A percentile compares a stretch with the other conserved stretches of the same genome.
phyloP scores from a whole-genome alignment of 2,888 invertebrate species.

The Drosophila birchii region DNA sequence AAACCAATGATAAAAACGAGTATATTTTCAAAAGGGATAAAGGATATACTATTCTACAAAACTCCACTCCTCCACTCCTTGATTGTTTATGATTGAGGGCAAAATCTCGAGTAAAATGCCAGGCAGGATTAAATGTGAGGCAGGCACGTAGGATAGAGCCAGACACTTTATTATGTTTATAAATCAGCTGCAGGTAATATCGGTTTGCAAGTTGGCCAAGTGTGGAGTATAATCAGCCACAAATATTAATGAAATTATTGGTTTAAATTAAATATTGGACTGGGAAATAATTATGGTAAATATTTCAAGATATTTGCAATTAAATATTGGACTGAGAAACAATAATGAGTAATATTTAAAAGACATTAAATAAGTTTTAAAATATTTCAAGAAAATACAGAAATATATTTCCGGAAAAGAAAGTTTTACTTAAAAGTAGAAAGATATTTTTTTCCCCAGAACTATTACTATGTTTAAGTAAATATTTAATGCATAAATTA shows the following conservation, averaged over 20 bases:
- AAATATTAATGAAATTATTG: background rate
- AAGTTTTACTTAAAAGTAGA: background rate
- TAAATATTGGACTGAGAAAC: background rate
- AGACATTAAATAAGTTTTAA: background rate
- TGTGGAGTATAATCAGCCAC: slow-evolving; percentile 2
- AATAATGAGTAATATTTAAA: background rate
- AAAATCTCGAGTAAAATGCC: slow-evolving; percentile 4
- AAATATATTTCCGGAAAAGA: no score
- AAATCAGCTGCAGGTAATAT: slow-evolving; percentile 31
- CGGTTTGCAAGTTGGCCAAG: slow-evolving; percentile 15
- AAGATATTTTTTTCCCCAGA: background rate
- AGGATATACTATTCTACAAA: slow-evolving; percentile 32
- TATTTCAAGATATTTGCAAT: background rate
- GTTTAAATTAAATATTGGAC: background rate
- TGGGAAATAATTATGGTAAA: background rate
- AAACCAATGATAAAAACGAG: slow-evolving; percentile 19
- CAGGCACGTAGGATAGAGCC: slow-evolving; percentile 33
- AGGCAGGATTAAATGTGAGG: slow-evolving; percentile 31
- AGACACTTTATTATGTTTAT: slow-evolving; percentile 37
- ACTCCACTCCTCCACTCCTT: slow-evolving; percentile 28
- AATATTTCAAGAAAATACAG: background rate
- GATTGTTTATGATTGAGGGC: slow-evolving; percentile 44
- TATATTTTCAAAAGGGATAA: slow-evolving; percentile 11
- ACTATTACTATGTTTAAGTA: background rate
- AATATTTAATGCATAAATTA: background rate